These are phyloP conservation scores for Cephus rjabovi DNA, from an alignment of 2,888 invertebrate genomes.

Conservation along the genomic window DNA sequence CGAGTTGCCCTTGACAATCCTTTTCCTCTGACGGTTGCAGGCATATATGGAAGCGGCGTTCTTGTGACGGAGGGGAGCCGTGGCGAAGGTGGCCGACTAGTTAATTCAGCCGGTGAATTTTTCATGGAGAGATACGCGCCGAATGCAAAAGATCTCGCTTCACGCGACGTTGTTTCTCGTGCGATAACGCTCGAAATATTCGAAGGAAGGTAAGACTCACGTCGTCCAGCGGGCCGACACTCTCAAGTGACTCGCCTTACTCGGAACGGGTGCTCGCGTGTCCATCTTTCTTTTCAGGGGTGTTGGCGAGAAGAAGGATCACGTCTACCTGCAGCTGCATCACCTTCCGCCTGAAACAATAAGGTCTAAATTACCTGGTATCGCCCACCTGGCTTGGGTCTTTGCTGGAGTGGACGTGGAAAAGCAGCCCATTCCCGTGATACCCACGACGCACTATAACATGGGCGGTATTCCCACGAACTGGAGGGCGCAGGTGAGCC, in stretches of 20 bases:
- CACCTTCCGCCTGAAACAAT: constrained; percentile 94
- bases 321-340: constrained; percentile 91
- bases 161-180: constrained; percentile 95
- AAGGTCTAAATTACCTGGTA: constrained; percentile 85
- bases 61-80: constrained; percentile 97
- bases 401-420: constrained; percentile 98
- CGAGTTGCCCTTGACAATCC: too few species aligned
- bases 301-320: constrained; percentile 94
- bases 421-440: constrained; percentile 95
- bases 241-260: too few species aligned
- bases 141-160: constrained; percentile 96
- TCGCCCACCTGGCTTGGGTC: constrained; percentile 98
- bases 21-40: constrained; percentile 60
- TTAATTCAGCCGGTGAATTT: constrained; percentile 95
- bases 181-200: constrained; percentile 97
- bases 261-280: too few species aligned
- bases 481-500: constrained; percentile 83
- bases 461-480: constrained; percentile 99
- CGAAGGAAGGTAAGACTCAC: constrained; percentile 75
- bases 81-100: constrained; percentile 95
- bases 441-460: constrained; percentile 99
- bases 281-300: constrained; percentile 72
- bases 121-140: constrained; percentile 99
- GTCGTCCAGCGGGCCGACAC: not conserved
- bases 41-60: constrained; percentile 98